Conservation (phyloP, 2,797 vertebrate species). For the Acrossocheilus wenchowensis region DNA sequence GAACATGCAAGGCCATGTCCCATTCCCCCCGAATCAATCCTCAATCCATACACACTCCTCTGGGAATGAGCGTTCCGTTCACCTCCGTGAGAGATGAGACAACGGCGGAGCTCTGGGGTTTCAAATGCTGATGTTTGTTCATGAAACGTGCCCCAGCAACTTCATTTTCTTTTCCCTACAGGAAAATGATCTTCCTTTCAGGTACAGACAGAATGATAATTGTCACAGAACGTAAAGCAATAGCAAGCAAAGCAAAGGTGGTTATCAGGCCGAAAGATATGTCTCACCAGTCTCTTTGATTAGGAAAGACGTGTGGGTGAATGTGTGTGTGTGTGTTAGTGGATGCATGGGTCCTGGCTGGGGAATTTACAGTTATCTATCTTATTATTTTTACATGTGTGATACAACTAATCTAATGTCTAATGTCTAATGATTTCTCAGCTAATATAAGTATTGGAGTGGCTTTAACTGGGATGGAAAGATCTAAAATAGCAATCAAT, state of each 20-base stretch:
- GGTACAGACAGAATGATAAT: slow-evolving; percentile 38
- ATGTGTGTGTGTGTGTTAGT: not conserved
- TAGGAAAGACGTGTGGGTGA: slow-evolving; percentile 14
- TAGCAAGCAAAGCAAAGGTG: slow-evolving; percentile 32
- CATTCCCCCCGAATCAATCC: slow-evolving; percentile 85
- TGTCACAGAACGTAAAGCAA: slow-evolving; percentile 1
- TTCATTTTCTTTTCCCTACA: slow-evolving; percentile 45
- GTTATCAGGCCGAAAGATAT: slow-evolving; percentile 12
- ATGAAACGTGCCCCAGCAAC: slow-evolving; percentile 49
- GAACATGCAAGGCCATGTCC: slow-evolving; percentile 87
- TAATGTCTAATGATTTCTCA: not conserved
- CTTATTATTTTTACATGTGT: slow-evolving; percentile 34
- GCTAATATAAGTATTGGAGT: not conserved
- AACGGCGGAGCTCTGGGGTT: slow-evolving; percentile 29
- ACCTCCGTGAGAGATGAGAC: slow-evolving; percentile 49
- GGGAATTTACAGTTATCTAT: slow-evolving; percentile 26
- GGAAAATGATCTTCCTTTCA: slow-evolving; percentile 16
- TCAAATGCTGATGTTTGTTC: slow-evolving; percentile 49
- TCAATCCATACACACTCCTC: slow-evolving; percentile 81
- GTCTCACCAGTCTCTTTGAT: slow-evolving; percentile 43
- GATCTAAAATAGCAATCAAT: not conserved
- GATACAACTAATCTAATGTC: not conserved
- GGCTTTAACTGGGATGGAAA: not conserved
- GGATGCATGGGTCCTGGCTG: not conserved
- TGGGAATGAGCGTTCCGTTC: slow-evolving; percentile 38